Percentiles rank a stretch among this genome's conserved stretches.
Conservation (phyloP, 2,888 invertebrate genomes). For the Amiota communis region DNA sequence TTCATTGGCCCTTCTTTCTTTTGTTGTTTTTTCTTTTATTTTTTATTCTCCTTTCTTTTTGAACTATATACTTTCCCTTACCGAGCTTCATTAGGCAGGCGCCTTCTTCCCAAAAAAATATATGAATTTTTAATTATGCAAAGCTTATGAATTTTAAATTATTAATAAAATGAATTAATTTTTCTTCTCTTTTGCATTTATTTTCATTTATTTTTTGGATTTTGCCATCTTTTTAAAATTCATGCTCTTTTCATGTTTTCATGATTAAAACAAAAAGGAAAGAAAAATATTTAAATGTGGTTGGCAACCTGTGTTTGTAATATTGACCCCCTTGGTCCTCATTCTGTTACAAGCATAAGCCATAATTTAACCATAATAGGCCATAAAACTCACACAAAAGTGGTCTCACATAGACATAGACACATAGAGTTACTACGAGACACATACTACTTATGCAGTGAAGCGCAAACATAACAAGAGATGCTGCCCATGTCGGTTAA, state of each 20-base stretch:
- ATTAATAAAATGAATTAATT: not conserved
- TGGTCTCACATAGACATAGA: constrained; percentile 38
- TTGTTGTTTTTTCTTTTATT: not conserved
- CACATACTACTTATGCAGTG: not conserved
- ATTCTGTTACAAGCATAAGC: constrained; percentile 31
- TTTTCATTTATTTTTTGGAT: not conserved
- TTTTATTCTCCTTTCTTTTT: not conserved
- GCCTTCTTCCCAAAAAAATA: not conserved
- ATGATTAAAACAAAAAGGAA: too few species aligned
- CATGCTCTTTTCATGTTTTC: too few species aligned
- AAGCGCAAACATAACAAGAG: constrained; percentile 36
- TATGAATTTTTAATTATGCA: constrained; percentile 21
- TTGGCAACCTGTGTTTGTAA: not conserved
- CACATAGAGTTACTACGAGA: too few species aligned
- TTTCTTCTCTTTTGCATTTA: not conserved
- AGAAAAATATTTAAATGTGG: not conserved
- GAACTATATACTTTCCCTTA: not conserved
- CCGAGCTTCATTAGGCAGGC: constrained; percentile 1
- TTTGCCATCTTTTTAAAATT: not conserved
- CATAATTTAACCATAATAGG: constrained; percentile 63
- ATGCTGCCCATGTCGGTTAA: constrained; percentile 54
- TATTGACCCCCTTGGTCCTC: too few species aligned
- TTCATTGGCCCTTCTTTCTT: not conserved
- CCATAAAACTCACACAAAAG: constrained; percentile 61
- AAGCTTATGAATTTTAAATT: constrained; percentile 26